Evolutionary conservation across 2,888 invertebrate genomes (phyloP).

Genomic region (Mechanitis mazaeus): DNA sequence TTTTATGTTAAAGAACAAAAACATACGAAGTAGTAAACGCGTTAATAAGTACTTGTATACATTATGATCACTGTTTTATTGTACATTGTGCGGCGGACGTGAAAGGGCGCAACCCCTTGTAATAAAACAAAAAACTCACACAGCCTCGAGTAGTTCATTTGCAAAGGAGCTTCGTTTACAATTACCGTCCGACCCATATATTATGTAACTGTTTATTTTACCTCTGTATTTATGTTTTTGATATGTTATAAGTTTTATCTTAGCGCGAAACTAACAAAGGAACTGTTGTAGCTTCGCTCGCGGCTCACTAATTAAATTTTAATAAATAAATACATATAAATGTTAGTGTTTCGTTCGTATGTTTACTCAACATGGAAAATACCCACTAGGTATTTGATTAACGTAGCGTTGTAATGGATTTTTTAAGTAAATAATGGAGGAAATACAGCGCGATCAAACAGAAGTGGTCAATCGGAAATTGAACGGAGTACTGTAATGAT

Average conservation of each 20-base stretch:
- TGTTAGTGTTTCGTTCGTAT: constrained; percentile 14
- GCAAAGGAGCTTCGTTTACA: constrained; percentile 53
- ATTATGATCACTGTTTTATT: constrained; percentile 10
- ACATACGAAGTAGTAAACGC: constrained; percentile 3
- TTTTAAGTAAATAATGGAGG: constrained; percentile 10
- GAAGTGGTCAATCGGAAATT: constrained; percentile 6
- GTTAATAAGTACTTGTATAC: constrained; percentile 3
- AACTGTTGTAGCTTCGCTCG: no score
- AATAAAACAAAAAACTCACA: constrained; percentile 38
- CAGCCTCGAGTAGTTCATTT: constrained; percentile 48
- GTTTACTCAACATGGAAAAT: constrained; percentile 10
- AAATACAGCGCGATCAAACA: constrained; percentile 7
- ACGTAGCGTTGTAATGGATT: constrained; percentile 7
- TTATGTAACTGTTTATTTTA: constrained; percentile 32
- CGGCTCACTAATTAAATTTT: no score
- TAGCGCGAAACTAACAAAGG: no score
- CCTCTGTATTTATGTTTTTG: constrained; percentile 7
- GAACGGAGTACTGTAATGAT: not conserved
- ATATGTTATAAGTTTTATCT: no score
- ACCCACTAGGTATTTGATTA: constrained; percentile 24
- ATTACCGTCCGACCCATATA: constrained; percentile 48
- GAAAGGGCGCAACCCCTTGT: constrained; percentile 37
- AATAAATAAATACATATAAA: not conserved
- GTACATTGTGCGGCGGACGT: constrained; percentile 20
- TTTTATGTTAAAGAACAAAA: no score